Conservation (phyloP, 2,113 vertebrate genomes). For the Oxygymnocypris stewartii region DNA sequence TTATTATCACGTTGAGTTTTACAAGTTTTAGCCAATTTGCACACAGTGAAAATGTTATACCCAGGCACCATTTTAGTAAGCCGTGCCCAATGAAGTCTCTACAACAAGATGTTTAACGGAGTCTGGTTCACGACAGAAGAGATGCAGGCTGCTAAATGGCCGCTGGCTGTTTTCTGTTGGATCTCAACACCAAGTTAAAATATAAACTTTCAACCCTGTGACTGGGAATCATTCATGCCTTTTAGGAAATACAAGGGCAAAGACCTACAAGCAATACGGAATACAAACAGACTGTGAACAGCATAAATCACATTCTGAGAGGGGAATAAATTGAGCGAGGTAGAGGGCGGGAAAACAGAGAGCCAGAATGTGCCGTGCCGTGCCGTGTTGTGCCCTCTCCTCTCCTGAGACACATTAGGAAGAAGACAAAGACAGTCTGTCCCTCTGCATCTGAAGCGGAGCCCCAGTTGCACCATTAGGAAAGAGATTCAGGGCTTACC, state of each 20-base stretch:
- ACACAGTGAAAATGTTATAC: conserved; percentile 23
- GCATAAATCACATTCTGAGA: conserved; percentile 34
- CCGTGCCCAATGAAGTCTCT: background rate
- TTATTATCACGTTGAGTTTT: background rate
- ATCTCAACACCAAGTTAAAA: background rate
- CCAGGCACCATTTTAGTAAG: conserved; percentile 37
- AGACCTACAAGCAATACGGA: conserved; percentile 28
- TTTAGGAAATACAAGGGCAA: conserved; percentile 7
- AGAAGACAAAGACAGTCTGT: conserved; percentile 65
- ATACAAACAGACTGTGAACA: conserved; percentile 28
- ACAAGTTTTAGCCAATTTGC: background rate
- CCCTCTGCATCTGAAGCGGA: conserved; percentile 56
- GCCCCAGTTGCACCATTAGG: conserved; percentile 46
- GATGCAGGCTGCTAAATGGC: background rate
- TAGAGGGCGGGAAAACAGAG: conserved; percentile 17
- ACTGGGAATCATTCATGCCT: background rate
- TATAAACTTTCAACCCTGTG: background rate
- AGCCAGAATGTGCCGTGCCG: conserved; percentile 42
- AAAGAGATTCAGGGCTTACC: conserved; percentile 36
- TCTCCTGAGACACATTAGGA: conserved; percentile 63
- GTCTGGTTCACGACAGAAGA: background rate
- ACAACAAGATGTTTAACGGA: background rate
- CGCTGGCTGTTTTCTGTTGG: background rate
- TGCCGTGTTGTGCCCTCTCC: conserved; percentile 40
- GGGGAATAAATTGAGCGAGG: conserved; percentile 15